Percentiles rank a stretch among this genome's conserved stretches.
Evolutionary conservation across 2,797 vertebrate genomes (phyloP).

Genomic region (Acrocephalus scirpaceus): DNA sequence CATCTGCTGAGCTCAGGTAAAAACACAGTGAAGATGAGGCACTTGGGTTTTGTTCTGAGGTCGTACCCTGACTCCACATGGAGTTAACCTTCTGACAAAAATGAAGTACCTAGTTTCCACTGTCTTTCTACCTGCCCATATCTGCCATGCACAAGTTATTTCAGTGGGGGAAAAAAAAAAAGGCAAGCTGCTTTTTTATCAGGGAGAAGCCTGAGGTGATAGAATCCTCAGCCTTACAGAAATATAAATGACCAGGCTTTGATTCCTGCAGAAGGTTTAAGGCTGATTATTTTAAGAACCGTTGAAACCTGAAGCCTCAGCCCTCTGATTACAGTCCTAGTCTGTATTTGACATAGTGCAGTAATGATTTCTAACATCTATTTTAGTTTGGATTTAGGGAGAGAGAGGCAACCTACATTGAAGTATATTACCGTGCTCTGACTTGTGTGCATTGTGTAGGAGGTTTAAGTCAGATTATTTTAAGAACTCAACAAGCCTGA

Average conservation of each 20-base stretch:
- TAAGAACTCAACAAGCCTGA: constrained; percentile 73
- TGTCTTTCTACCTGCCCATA: constrained; percentile 36
- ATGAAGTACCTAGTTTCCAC: constrained; percentile 22
- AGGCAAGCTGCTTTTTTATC: constrained; percentile 35
- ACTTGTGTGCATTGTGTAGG: constrained; percentile 58
- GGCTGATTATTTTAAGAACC: constrained; percentile 74
- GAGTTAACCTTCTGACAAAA: constrained; percentile 53
- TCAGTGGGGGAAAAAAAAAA: background rate
- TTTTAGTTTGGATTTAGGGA: constrained; percentile 73
- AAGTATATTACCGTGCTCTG: constrained; percentile 65
- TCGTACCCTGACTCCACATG: constrained; percentile 5
- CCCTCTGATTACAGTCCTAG: constrained; percentile 45
- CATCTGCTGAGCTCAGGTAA: constrained; percentile 50
- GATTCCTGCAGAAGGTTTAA: constrained; percentile 65
- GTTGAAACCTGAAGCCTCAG: constrained; percentile 55
- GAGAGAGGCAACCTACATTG: constrained; percentile 52
- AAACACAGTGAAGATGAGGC: constrained; percentile 23
- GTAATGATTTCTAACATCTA: constrained; percentile 66
- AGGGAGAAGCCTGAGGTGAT: constrained; percentile 25
- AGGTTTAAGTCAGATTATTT: constrained; percentile 77
- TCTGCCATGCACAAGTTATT: constrained; percentile 25
- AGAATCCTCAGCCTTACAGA: constrained; percentile 50
- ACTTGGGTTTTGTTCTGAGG: constrained; percentile 54
- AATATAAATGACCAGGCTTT: constrained; percentile 48
- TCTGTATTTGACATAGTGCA: constrained; percentile 60